A percentile compares a stretch with the other conserved stretches of the same genome.
Evolutionary conservation across 2,797 vertebrate species (phyloP).

Genomic region (Sebastes nivosus): DNA sequence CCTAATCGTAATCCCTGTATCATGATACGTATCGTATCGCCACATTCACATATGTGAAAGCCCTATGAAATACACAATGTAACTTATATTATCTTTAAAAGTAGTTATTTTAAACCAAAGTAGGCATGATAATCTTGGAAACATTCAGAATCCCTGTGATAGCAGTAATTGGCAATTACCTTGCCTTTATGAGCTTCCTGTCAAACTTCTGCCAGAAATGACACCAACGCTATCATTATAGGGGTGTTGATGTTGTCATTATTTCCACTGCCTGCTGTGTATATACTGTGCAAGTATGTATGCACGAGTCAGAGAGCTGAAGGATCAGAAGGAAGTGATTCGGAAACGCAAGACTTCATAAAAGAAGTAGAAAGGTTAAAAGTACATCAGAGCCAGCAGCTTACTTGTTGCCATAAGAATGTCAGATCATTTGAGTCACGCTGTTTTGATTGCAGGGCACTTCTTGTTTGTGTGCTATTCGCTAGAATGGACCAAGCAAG

Average conservation of each 20-base stretch:
- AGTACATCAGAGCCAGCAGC: slow-evolving; percentile 2
- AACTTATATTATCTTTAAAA: neutral
- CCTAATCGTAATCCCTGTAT: too few relatives aligned
- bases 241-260: slow-evolving; percentile 22
- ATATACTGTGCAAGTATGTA: slow-evolving; percentile 6
- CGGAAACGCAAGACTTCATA: neutral
- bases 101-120: neutral
- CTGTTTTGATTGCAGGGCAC: slow-evolving; percentile 25
- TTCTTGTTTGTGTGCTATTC: slow-evolving; percentile 37
- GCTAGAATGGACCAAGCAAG: slow-evolving; percentile 24
- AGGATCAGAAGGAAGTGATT: neutral
- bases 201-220: slow-evolving; percentile 20
- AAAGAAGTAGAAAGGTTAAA: neutral
- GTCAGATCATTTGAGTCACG: slow-evolving; percentile 31
- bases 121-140: neutral
- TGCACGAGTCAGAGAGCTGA: neutral
- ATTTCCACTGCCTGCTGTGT: slow-evolving; percentile 30
- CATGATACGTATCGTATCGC: too few relatives aligned
- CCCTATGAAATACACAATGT: neutral
- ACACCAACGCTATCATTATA: slow-evolving; percentile 8
- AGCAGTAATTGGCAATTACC: slow-evolving; percentile 17
- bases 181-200: slow-evolving; percentile 8
- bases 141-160: neutral
- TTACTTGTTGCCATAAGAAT: slow-evolving; percentile 24
- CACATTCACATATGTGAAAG: too few relatives aligned